These are phyloP conservation scores for Amphimallon solstitiale DNA, from an alignment of 2,888 invertebrate genomes.

Conservation along the genomic window DNA sequence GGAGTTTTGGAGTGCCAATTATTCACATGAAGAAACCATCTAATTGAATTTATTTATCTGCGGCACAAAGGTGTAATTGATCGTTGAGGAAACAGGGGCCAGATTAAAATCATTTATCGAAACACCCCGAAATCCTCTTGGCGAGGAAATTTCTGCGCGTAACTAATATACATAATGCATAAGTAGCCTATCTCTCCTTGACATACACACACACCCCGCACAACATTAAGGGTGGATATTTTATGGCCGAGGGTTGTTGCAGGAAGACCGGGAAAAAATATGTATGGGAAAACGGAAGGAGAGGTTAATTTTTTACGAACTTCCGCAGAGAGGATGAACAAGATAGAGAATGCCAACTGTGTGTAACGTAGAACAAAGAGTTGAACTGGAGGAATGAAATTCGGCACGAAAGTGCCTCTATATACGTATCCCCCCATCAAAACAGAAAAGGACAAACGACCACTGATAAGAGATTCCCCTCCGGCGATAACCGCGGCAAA, in stretches of 20 bases:
- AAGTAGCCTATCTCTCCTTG: no score
- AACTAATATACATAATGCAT: no score
- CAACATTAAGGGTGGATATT: neutral
- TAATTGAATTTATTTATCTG: no score
- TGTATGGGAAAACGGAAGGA: conserved; percentile 39
- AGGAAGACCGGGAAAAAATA: conserved; percentile 35
- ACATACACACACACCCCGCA: no score
- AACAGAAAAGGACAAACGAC: conserved; percentile 28
- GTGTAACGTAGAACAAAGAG: conserved; percentile 7
- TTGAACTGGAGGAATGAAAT: conserved; percentile 21
- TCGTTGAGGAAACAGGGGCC: no score
- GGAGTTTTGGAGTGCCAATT: no score
- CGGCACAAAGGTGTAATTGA: no score
- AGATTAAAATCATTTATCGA: no score
- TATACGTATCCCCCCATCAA: conserved; percentile 12
- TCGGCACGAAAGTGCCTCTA: conserved; percentile 1
- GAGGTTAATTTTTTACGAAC: conserved; percentile 45
- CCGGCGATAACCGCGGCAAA: conserved; percentile 36
- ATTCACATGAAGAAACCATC: no score
- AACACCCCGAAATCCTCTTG: no score
- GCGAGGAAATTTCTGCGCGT: no score
- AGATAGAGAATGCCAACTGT: conserved; percentile 17
- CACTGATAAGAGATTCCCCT: conserved; percentile 44
- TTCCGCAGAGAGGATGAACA: conserved; percentile 38
- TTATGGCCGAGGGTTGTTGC: neutral